Conservation (phyloP, 2,113 vertebrate species). For the Spizaetus ornatus region DNA sequence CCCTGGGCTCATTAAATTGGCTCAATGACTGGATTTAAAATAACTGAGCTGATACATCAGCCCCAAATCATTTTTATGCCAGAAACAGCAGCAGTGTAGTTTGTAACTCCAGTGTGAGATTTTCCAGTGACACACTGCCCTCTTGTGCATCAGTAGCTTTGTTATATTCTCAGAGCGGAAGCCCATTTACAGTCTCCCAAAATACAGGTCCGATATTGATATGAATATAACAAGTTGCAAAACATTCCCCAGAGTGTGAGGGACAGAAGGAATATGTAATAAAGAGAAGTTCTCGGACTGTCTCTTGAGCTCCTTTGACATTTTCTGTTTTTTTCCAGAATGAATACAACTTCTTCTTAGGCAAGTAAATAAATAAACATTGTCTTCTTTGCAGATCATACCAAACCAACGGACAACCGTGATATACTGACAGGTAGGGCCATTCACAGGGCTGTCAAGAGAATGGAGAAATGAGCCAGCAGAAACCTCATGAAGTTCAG, state of each 20-base stretch:
- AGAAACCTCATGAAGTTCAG: background rate
- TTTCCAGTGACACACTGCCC: slow-evolving; percentile 74
- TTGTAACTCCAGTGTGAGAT: background rate
- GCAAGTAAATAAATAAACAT: background rate
- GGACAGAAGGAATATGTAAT: background rate
- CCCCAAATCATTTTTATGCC: background rate
- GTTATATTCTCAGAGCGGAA: background rate
- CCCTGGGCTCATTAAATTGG: slow-evolving; percentile 64
- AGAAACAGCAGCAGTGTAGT: background rate
- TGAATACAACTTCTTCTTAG: background rate
- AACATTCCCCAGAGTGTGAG: background rate
- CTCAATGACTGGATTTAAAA: slow-evolving; percentile 45
- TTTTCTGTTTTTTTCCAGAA: background rate
- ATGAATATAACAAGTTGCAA: background rate
- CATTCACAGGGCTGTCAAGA: background rate
- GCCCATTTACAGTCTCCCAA: background rate
- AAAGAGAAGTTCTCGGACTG: background rate
- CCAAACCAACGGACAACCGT: background rate
- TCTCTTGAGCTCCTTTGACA: background rate
- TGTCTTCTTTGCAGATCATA: background rate
- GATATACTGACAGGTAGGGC: background rate
- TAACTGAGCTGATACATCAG: slow-evolving; percentile 57
- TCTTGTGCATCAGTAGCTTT: slow-evolving; percentile 53
- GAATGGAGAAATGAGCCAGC: background rate
- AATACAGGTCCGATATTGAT: background rate